Conservation (phyloP, 2,113 vertebrate genomes). For the Solenodon paradoxus region DNA sequence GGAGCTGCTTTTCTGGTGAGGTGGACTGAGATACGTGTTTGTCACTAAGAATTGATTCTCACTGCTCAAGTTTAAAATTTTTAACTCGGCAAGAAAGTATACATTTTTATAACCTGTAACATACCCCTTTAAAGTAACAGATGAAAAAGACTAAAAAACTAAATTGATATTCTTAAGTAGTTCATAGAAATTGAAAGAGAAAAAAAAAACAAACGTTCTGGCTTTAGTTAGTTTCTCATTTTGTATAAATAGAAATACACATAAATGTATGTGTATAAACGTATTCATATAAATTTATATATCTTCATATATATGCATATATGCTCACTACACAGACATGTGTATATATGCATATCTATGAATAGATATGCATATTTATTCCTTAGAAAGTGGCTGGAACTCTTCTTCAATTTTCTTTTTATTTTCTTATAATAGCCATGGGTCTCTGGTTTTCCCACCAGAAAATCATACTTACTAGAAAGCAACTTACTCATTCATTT, state of each 20-base stretch:
- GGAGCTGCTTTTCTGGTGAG: neutral
- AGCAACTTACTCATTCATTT: neutral
- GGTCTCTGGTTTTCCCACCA: neutral
- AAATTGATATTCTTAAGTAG: neutral
- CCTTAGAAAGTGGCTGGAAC: neutral
- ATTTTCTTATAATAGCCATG: neutral
- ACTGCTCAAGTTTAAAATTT: neutral
- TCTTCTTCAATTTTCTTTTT: slow-evolving; percentile 11
- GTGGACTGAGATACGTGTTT: neutral
- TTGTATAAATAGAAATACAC: neutral
- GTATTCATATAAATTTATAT: too few species aligned
- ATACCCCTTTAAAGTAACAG: neutral
- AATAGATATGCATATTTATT: neutral
- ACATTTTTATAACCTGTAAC: neutral
- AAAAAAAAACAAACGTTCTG: neutral
- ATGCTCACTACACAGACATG: too few species aligned
- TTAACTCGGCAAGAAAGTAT: neutral
- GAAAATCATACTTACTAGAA: neutral
- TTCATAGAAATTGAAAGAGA: neutral
- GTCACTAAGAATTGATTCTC: neutral
- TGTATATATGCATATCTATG: too few species aligned
- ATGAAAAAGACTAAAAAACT: slow-evolving; percentile 19
- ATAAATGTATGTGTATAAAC: neutral
- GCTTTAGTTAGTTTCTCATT: neutral
- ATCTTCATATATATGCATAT: too few species aligned